Evolutionary conservation across 2,113 vertebrate species (phyloP).

Genomic region (Phyllostomus discolor): DNA sequence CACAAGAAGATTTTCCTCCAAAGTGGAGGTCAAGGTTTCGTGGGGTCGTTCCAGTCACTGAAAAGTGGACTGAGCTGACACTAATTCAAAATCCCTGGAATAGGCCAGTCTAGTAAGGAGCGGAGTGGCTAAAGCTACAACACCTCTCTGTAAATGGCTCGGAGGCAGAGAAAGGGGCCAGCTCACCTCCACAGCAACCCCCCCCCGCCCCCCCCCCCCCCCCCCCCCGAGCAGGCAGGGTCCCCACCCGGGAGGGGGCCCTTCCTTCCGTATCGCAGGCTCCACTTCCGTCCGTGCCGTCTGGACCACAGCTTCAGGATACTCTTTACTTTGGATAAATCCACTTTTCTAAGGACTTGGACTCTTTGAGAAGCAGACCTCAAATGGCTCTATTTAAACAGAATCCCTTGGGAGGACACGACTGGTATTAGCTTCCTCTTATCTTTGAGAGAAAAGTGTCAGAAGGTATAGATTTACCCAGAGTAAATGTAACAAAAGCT

Average conservation of each 20-base stretch:
- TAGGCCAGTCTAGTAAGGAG: neutral
- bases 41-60: fast-evolving
- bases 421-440: neutral
- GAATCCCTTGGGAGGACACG: neutral
- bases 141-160: neutral
- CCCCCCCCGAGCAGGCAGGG: neutral
- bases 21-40: neutral
- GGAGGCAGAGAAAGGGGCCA: neutral
- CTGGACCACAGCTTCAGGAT: neutral
- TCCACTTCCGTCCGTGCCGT: fast-evolving
- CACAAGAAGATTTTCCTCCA: neutral
- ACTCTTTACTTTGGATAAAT: neutral
- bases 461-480: neutral
- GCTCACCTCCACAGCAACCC: neutral
- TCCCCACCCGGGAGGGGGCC: too few species aligned
- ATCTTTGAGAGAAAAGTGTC: neutral
- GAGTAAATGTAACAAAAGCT: neutral
- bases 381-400: neutral
- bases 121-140: neutral
- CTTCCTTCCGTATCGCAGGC: neutral
- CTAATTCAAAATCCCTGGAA: neutral
- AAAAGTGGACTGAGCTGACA: neutral
- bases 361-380: neutral
- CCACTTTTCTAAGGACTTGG: neutral
- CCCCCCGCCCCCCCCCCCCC: neutral